Conservation (phyloP, 2,888 invertebrate genomes). For the Philopedon plagiatum region DNA sequence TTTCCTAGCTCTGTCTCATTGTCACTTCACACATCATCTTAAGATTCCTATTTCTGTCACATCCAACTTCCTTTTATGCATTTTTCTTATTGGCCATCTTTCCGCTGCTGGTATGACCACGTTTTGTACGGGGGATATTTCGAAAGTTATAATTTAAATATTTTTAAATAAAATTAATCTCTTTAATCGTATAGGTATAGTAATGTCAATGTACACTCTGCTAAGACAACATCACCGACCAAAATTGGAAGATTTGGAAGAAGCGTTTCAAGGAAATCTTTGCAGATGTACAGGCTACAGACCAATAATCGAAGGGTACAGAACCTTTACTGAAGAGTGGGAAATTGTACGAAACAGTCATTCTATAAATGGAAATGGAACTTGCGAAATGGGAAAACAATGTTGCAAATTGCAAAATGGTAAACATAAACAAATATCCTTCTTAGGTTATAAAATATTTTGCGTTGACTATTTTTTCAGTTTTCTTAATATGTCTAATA, state of each 20-base stretch:
- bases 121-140: too few relatives aligned
- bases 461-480: too few relatives aligned
- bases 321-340: constrained; percentile 86
- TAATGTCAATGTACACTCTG: constrained; percentile 97
- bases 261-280: constrained; percentile 86
- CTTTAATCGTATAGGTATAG: constrained; percentile 71
- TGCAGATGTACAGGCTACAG: constrained; percentile 96
- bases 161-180: not conserved
- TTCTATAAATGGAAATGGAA: constrained; percentile 49
- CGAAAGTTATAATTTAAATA: too few relatives aligned
- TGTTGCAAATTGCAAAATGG: constrained; percentile 71
- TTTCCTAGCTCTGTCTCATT: too few relatives aligned
- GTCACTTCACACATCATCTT: too few relatives aligned
- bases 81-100: too few relatives aligned
- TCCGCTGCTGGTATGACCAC: too few relatives aligned
- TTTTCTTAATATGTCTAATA: too few relatives aligned
- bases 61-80: too few relatives aligned
- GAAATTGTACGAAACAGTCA: constrained; percentile 65
- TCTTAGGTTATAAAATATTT: too few relatives aligned
- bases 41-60: too few relatives aligned
- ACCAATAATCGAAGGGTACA: constrained; percentile 92
- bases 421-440: too few relatives aligned
- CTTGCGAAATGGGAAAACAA: constrained; percentile 75
- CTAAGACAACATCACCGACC: constrained; percentile 82
- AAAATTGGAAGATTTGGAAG: constrained; percentile 83